phyloP scores from a whole-genome alignment of 2,888 invertebrate genomes.

The Listrodromus nycthemerus region DNA sequence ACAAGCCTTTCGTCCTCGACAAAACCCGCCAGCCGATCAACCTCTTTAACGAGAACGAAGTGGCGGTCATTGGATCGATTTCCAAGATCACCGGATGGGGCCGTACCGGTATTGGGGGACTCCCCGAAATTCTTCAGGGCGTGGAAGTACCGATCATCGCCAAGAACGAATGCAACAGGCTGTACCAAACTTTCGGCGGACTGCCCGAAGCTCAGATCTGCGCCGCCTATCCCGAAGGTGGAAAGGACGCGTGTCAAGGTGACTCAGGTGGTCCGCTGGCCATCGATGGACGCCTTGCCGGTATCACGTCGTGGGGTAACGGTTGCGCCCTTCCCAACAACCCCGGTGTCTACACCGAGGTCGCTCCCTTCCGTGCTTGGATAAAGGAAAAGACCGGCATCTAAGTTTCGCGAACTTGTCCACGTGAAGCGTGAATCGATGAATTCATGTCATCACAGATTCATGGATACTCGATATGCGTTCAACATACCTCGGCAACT shows the following conservation, averaged over 20 bases:
- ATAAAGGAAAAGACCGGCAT: slow-evolving; percentile 49
- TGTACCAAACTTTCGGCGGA: slow-evolving; percentile 83
- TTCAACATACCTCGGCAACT: neutral
- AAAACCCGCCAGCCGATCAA: slow-evolving; percentile 84
- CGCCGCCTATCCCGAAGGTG: slow-evolving; percentile 86
- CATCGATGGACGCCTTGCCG: slow-evolving; percentile 83
- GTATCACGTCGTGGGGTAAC: slow-evolving; percentile 86
- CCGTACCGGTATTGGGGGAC: slow-evolving; percentile 66
- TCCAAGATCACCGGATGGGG: slow-evolving; percentile 74
- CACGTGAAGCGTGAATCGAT: neutral
- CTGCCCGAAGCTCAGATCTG: slow-evolving; percentile 87
- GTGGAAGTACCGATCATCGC: slow-evolving; percentile 86
- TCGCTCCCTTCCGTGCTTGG: slow-evolving; percentile 84
- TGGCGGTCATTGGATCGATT: slow-evolving; percentile 33
- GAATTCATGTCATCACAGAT: neutral
- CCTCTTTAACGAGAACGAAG: slow-evolving; percentile 81
- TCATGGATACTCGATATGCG: neutral
- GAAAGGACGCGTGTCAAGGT: slow-evolving; percentile 83
- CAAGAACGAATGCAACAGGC: slow-evolving; percentile 83
- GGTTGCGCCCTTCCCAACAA: slow-evolving; percentile 85
- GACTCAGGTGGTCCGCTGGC: slow-evolving; percentile 86
- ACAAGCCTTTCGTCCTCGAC: slow-evolving; percentile 84
- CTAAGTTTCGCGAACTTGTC: slow-evolving; percentile 12
- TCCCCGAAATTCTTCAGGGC: slow-evolving; percentile 82
- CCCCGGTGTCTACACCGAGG: slow-evolving; percentile 83